phyloP scores from a whole-genome alignment of 1,140 invertebrate species.

The Hylaeus volcanicus region DNA sequence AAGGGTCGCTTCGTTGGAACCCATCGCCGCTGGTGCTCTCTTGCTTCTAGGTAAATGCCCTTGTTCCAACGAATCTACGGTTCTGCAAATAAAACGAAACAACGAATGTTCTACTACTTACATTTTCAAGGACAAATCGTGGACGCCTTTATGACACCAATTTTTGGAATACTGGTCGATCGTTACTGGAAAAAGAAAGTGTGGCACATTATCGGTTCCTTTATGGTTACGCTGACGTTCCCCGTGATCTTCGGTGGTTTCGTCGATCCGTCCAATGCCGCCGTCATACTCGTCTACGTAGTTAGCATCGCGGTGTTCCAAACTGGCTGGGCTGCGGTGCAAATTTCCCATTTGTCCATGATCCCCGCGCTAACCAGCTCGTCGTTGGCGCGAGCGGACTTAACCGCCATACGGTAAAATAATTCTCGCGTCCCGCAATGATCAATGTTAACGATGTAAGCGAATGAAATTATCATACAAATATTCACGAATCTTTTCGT shows the following conservation, averaged over 20 bases:
- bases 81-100: no score
- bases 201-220: slow-evolving; percentile 92
- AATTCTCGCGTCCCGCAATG: not conserved
- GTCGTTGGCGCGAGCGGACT: slow-evolving; percentile 85
- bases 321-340: slow-evolving; percentile 93
- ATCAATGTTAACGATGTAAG: no score
- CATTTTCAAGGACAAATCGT: slow-evolving; percentile 86
- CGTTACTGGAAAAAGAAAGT: slow-evolving; percentile 87
- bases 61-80: no score
- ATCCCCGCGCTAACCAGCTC: slow-evolving; percentile 89
- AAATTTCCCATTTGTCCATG: slow-evolving; percentile 94
- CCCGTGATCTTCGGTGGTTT: slow-evolving; percentile 90
- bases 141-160: slow-evolving; percentile 92
- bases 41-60: slow-evolving; percentile 84
- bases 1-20: slow-evolving; percentile 87
- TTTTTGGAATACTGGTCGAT: slow-evolving; percentile 92
- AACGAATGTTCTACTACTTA: no score
- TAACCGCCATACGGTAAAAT: slow-evolving; percentile 89
- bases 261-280: slow-evolving; percentile 79
- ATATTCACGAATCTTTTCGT: no score
- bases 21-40: slow-evolving; percentile 88
- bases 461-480: no score
- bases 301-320: slow-evolving; percentile 92
- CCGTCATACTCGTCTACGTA: slow-evolving; percentile 82
- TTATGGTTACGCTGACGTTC: slow-evolving; percentile 85